phyloP scores from a whole-genome alignment of 2,888 invertebrate genomes.

The Tineola bisselliella region DNA sequence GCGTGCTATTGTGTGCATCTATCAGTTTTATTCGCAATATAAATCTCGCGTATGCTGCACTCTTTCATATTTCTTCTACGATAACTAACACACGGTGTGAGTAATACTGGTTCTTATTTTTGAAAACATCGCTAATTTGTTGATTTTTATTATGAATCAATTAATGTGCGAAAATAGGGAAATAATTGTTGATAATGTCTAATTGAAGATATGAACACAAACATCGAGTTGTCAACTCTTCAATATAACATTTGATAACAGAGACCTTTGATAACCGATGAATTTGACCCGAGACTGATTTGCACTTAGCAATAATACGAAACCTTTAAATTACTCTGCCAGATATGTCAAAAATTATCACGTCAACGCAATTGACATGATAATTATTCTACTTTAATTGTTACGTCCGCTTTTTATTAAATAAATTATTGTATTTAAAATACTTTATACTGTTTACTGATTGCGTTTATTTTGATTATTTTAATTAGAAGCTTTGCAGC shows the following conservation, averaged over 20 bases:
- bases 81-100: no score
- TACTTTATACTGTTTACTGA: no score
- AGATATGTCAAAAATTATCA: neutral
- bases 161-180: neutral
- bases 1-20: no score
- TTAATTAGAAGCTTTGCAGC: no score
- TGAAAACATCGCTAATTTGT: no score
- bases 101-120: no score
- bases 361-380: neutral
- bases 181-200: neutral
- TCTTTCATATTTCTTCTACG: no score
- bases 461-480: no score
- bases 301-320: conserved; percentile 30
- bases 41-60: no score
- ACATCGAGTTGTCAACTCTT: neutral
- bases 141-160: no score
- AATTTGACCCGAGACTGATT: conserved; percentile 33
- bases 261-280: neutral
- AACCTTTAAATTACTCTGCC: conserved; percentile 9
- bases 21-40: no score
- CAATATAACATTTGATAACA: neutral
- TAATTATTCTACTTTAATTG: conserved; percentile 7
- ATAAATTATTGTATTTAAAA: no score
- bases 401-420: neutral
- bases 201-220: neutral